Evolutionary conservation across 2,113 vertebrate genomes (phyloP).

Genomic region (Falco punctatus): DNA sequence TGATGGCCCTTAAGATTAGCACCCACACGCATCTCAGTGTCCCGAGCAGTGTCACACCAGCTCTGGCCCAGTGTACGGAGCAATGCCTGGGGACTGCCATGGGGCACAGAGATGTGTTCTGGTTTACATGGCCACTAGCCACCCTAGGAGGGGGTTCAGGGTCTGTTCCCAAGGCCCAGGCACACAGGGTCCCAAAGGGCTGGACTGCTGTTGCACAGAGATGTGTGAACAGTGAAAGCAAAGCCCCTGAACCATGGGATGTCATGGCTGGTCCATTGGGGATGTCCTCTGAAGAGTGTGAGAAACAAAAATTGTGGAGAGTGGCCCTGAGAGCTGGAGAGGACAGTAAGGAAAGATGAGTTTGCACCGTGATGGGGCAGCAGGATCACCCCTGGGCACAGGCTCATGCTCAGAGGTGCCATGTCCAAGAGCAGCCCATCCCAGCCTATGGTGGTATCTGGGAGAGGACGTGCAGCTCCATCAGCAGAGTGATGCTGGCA

Average conservation of each 20-base stretch:
- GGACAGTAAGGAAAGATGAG: not conserved
- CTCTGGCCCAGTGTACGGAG: rapidly evolving
- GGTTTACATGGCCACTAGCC: not conserved
- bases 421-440: not conserved
- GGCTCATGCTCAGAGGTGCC: not conserved
- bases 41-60: not conserved
- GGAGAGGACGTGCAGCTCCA: not conserved
- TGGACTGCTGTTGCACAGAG: not conserved
- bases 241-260: not conserved
- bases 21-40: slow-evolving; percentile 12
- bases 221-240: not conserved
- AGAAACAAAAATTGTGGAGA: not conserved
- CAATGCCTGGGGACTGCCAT: not conserved
- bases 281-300: not conserved
- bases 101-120: not conserved
- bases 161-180: not conserved
- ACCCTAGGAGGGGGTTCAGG: not conserved
- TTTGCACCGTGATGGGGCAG: rapidly evolving
- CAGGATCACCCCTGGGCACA: not conserved
- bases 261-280: not conserved
- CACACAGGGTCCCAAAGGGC: not conserved
- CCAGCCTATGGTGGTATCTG: rapidly evolving
- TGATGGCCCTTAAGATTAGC: slow-evolving; percentile 36
- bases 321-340: not conserved
- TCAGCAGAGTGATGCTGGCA: not conserved